Percentiles rank a stretch among this genome's conserved stretches.
phyloP scores from a whole-genome alignment of 2,888 invertebrate genomes.

The Amphipoea lucens region DNA sequence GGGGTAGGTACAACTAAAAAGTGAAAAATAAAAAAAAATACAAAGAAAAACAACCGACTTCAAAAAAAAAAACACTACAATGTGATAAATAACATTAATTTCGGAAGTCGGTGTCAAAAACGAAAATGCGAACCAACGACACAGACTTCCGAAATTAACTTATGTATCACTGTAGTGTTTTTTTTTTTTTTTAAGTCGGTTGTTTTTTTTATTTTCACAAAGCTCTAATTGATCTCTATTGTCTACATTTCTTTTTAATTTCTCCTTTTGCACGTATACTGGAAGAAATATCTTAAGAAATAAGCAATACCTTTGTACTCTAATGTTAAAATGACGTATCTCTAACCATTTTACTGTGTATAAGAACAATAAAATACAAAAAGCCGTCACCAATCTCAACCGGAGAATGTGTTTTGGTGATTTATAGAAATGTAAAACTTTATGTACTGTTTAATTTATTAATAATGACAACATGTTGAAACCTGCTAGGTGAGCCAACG shows the following conservation, averaged over 20 bases:
- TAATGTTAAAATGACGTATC: not conserved
- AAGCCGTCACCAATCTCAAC: not conserved
- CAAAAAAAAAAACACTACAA: no score
- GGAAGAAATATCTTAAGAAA: not conserved
- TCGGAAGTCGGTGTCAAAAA: no score
- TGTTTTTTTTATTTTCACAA: not conserved
- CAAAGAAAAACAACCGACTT: no score
- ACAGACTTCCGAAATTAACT: no score
- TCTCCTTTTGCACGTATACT: not conserved
- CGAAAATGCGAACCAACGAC: no score
- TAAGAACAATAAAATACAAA: not conserved
- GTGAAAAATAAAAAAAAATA: no score
- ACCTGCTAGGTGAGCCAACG: constrained; percentile 20
- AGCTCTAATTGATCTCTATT: not conserved
- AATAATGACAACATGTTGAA: constrained; percentile 11
- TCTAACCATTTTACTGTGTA: no score
- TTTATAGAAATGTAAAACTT: not conserved
- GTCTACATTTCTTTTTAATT: not conserved
- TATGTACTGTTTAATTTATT: constrained; percentile 1
- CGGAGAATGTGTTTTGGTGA: not conserved
- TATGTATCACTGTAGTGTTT: no score
- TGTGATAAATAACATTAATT: no score
- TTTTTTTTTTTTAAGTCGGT: no score
- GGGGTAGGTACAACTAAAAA: no score
- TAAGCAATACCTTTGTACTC: not conserved